Percentiles rank a stretch among this genome's conserved stretches.
These are phyloP conservation scores for Psettodes erumei DNA, from an alignment of 2,113 vertebrate species.

Conservation along the genomic window DNA sequence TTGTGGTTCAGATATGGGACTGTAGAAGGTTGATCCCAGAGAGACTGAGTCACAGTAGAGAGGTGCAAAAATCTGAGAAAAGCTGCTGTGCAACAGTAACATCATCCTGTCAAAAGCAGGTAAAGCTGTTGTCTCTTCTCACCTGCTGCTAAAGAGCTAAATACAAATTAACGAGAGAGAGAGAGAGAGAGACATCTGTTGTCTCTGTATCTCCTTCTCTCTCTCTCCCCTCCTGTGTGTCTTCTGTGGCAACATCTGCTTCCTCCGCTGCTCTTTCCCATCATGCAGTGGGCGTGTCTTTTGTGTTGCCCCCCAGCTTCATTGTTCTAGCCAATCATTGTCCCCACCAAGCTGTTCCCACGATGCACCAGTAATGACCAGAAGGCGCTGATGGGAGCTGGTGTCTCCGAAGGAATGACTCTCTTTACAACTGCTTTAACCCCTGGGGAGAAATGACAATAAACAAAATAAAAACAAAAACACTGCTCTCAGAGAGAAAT, in stretches of 20 bases:
- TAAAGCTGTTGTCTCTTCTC: slow-evolving; percentile 45
- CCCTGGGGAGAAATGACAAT: slow-evolving; percentile 71
- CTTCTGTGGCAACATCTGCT: slow-evolving; percentile 81
- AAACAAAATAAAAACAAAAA: slow-evolving; percentile 72
- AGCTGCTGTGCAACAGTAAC: neutral
- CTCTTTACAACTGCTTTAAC: slow-evolving; percentile 70
- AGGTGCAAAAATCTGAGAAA: neutral
- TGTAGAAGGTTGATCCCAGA: neutral
- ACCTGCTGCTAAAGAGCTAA: slow-evolving; percentile 53
- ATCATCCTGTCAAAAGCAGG: slow-evolving; percentile 41
- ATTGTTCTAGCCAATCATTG: slow-evolving; percentile 84
- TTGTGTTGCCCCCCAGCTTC: slow-evolving; percentile 73
- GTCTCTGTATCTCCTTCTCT: slow-evolving; percentile 43
- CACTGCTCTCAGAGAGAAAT: slow-evolving; percentile 23
- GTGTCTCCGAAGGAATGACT: slow-evolving; percentile 81
- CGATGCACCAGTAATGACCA: slow-evolving; percentile 81
- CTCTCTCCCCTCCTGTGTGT: slow-evolving; percentile 64
- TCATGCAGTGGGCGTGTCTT: slow-evolving; percentile 78
- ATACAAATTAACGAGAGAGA: slow-evolving; percentile 23
- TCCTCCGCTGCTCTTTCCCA: slow-evolving; percentile 77
- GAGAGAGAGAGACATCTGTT: slow-evolving; percentile 58
- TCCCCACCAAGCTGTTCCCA: slow-evolving; percentile 80
- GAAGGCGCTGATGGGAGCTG: slow-evolving; percentile 78
- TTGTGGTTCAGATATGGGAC: neutral
- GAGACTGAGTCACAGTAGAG: neutral